Percentiles rank a stretch among this genome's conserved stretches.
These are phyloP conservation scores for Argentina silus DNA, from an alignment of 2,797 vertebrate species.

Conservation along the genomic window DNA sequence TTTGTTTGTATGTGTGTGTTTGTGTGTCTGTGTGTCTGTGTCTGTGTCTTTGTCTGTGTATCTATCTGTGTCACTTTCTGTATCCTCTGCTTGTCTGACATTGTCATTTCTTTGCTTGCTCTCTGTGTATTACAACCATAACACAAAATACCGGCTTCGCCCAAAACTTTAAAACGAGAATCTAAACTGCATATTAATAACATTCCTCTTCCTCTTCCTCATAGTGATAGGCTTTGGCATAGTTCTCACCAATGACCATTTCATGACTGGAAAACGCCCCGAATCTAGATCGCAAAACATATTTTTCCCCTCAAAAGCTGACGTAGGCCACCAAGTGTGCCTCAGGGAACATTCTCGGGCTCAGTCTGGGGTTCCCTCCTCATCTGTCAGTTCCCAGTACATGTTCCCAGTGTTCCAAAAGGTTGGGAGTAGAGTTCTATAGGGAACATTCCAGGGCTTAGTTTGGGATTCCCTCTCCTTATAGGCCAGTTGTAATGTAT, in stretches of 20 bases:
- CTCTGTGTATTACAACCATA: too few species aligned
- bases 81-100: background rate
- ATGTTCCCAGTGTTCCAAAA: too few species aligned
- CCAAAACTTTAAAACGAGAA: background rate
- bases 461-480: too few species aligned
- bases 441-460: too few species aligned
- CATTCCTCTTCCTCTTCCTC: background rate
- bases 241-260: background rate
- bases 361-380: too few species aligned
- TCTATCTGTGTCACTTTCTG: background rate
- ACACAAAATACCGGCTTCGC: too few species aligned
- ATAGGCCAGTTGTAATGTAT: too few species aligned
- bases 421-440: too few species aligned
- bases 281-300: background rate
- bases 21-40: background rate
- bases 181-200: background rate
- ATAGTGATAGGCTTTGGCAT: background rate
- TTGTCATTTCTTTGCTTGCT: too few species aligned
- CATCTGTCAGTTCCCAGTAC: too few species aligned
- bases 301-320: background rate
- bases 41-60: background rate
- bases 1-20: constrained; percentile 12
- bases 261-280: background rate
- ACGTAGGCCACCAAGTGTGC: background rate
- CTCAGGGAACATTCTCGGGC: background rate